Conservation (phyloP, 2,888 invertebrate species). For the Clistopyga incitator region DNA sequence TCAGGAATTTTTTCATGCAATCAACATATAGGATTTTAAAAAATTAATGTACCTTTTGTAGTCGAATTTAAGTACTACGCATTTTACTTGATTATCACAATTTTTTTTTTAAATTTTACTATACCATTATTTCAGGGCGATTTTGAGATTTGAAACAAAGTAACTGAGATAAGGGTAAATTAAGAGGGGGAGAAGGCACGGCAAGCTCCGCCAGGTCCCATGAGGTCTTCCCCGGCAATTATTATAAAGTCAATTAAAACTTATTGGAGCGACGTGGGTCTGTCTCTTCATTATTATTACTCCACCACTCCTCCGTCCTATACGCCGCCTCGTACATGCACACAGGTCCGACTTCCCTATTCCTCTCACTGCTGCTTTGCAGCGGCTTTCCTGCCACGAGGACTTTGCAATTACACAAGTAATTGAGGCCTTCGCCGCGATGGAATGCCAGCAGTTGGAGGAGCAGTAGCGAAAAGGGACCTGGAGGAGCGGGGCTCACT, state of each 20-base stretch:
- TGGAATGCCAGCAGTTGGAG: slow-evolving; percentile 60
- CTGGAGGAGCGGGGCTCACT: slow-evolving; percentile 38
- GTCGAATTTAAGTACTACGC: no score
- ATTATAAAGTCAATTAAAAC: slow-evolving; percentile 74
- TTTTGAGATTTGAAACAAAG: no score
- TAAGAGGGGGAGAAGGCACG: no score
- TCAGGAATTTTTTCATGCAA: no score
- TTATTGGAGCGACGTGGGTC: slow-evolving; percentile 59
- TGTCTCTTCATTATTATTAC: slow-evolving; percentile 39
- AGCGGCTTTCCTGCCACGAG: slow-evolving; percentile 56
- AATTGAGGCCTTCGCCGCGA: slow-evolving; percentile 74
- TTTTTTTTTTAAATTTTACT: no score
- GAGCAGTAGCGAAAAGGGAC: slow-evolving; percentile 47
- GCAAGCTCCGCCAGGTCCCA: no score
- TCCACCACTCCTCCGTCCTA: slow-evolving; percentile 23
- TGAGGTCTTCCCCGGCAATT: slow-evolving; percentile 58
- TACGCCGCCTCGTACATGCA: slow-evolving; percentile 54
- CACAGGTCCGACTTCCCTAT: slow-evolving; percentile 65
- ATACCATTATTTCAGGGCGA: no score
- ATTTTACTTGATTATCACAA: no score
- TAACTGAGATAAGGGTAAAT: no score
- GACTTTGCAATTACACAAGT: slow-evolving; percentile 77
- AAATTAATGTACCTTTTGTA: no score
- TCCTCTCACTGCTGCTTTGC: slow-evolving; percentile 43
- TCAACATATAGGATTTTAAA: no score